Evolutionary conservation across 1,140 invertebrate genomes (phyloP), one percentile per base, ranked within the genome.

Genomic region (Drosophila kurseongensis): DNA sequence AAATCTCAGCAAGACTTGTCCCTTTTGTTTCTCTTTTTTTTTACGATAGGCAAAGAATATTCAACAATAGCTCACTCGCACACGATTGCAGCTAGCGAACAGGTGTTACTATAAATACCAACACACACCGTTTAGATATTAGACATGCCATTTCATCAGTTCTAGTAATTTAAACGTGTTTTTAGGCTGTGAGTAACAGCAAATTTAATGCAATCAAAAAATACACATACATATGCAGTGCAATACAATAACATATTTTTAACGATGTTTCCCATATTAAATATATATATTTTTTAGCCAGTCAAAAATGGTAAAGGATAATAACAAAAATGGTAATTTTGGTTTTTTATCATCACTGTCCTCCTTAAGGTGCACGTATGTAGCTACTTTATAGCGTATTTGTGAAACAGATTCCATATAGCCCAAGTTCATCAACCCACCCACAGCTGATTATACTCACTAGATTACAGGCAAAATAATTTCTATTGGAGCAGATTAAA

Each of bases 41-140:
- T 48, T 56, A 52, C 60, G 40, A 40, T 32, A 51, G 55, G 78
- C 80, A 81, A 81, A 83, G 71, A 71, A 63, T 58, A 60, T 59
- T 72, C 73, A 80, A 57, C 55, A 57, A 59, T 29, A 57, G 35
- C 57, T 66, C 42, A 61, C 13, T 40, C 59, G 58, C 23, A 59
- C 40, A 69, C 42, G 45, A 32, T 16, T 56, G 23, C 42, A 41
- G 14, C 16, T 56, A 44, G 44, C 47, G 48, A 88, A 88, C 83
- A 88, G 83, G 83, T 86, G 83, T 74, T 76, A 73, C 66, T 61
- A 67, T 48, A 75, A 78, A 83, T 75, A 67, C 56, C 51, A 38
- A 60, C 8, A 57, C 50, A 78, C 32, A 52, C 12, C 44, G 61
- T 36, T 44, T 12, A n/a, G 55, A 55, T 74, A 44, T 57, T 23